Evolutionary conservation across 2,113 vertebrate species (phyloP).

Genomic region (Neotragus moschatus): DNA sequence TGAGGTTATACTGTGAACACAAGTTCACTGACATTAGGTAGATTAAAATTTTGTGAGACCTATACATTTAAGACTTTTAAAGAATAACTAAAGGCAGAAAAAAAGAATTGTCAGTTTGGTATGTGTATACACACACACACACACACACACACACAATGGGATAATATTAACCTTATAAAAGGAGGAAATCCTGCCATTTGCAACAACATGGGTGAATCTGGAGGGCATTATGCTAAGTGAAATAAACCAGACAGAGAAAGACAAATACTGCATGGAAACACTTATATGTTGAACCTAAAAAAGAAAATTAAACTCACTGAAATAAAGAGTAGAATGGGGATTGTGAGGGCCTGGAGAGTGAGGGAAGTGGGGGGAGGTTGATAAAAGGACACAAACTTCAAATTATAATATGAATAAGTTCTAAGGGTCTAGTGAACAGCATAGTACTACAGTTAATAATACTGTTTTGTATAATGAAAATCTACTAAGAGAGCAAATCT

Average conservation of each 20-base stretch:
- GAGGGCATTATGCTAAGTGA: not conserved
- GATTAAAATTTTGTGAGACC: not conserved
- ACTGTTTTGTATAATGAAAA: not conserved
- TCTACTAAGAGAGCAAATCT: not conserved
- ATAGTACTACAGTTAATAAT: not conserved
- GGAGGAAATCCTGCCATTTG: not conserved
- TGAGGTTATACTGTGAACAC: not conserved
- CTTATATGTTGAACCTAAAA: not conserved
- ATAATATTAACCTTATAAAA: not conserved
- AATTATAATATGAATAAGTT: not conserved
- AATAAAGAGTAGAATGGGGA: not conserved
- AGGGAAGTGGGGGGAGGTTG: not conserved
- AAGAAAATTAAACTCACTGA: not conserved
- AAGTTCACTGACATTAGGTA: not conserved
- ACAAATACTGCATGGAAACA: not conserved
- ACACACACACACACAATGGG: not conserved
- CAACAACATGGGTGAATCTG: not conserved
- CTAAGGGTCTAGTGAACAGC: not conserved
- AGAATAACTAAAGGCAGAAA: not conserved
- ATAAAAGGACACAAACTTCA: not conserved
- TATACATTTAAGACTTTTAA: not conserved
- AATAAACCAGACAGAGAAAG: not conserved
- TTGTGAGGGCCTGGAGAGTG: not conserved
- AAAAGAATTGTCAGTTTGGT: not conserved
- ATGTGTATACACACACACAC: not conserved